Base-by-base conservation (phyloP, 2,113 vertebrate species). In the Pipa parva region DNA sequence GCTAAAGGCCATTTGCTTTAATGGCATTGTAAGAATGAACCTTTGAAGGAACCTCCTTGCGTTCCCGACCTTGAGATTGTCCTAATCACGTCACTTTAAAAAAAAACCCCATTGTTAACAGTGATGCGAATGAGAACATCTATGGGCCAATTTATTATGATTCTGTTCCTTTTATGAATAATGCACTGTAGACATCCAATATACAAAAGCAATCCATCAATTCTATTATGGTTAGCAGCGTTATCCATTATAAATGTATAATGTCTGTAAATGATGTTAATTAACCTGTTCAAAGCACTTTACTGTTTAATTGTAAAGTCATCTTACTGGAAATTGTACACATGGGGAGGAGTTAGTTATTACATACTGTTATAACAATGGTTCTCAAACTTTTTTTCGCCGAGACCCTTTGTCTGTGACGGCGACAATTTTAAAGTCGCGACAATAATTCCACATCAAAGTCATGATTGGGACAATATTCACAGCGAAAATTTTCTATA, bases 171-270 rank as follows among this genome's bases (percentile, higher is more conserved):
- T 29, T 17, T 17, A 54, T 54, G 50, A 54, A 54, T 54, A 54
- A 54, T 54, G 50, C 50, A 54, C 50, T 3, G 5, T n/a, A 27
- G 46, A 49, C 46, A 49, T 49, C 18, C 18, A 49, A 49, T 49
- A 49, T 20, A 24, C 50, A 54, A 25, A 28, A 25, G 25, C 54
- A 56, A 56, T 31, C 54, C 54, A 56, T 56, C 54, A 56, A n/a
- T 33, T 15, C 51, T 31, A 27, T 29, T 56, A 17, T 56, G 54
- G 26, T 56, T 31, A 56, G 24, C 54, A 56, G 27, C 17, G 20
- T 56, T 56, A 56, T 21, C 54, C 28, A 56, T 56, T 31, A 56
- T 56, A 31, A 54, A 54, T 54, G 7, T 25, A 54, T 54, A 54
- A 26, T 24, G 48, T 27, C 50, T 27, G 21, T 25, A 27, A 54